These are phyloP conservation scores for Lacerta viridis DNA, from an alignment of 2,797 vertebrate species.

Conservation along the genomic window DNA sequence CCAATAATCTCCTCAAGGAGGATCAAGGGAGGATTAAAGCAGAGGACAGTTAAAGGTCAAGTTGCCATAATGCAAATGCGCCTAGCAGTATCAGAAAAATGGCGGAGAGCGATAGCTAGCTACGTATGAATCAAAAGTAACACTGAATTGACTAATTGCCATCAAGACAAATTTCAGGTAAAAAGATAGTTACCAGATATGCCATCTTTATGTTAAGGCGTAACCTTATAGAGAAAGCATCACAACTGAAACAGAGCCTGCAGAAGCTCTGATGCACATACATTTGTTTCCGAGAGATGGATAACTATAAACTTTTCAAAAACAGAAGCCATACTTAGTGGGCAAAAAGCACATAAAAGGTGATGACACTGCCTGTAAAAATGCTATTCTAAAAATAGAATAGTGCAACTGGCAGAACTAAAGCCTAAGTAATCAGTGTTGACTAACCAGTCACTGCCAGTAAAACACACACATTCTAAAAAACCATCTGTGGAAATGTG, in stretches of 20 bases:
- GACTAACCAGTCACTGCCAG: too few relatives aligned
- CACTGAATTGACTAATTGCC: background rate
- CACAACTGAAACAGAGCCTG: constrained; percentile 24
- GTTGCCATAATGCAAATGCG: constrained; percentile 23
- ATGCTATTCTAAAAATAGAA: background rate
- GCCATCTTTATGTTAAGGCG: background rate
- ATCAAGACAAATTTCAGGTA: constrained; percentile 41
- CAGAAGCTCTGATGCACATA: background rate
- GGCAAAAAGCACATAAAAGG: background rate
- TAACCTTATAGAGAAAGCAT: background rate
- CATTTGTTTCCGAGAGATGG: background rate
- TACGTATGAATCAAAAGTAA: constrained; percentile 3
- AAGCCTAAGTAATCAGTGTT: background rate
- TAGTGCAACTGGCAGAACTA: background rate
- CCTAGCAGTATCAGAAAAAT: background rate
- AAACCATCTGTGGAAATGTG: background rate
- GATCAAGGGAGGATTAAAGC: constrained; percentile 77
- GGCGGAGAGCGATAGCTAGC: background rate
- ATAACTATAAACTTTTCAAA: background rate
- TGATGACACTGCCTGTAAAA: background rate
- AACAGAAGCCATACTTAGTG: background rate
- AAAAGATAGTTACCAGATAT: constrained; percentile 19
- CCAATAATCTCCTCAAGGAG: constrained; percentile 68
- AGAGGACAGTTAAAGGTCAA: constrained; percentile 77
- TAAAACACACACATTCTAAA: background rate